Percentiles rank a stretch among this genome's conserved stretches.
phyloP scores from a whole-genome alignment of 2,888 invertebrate species.

The Carpatolechia fugitivella region DNA sequence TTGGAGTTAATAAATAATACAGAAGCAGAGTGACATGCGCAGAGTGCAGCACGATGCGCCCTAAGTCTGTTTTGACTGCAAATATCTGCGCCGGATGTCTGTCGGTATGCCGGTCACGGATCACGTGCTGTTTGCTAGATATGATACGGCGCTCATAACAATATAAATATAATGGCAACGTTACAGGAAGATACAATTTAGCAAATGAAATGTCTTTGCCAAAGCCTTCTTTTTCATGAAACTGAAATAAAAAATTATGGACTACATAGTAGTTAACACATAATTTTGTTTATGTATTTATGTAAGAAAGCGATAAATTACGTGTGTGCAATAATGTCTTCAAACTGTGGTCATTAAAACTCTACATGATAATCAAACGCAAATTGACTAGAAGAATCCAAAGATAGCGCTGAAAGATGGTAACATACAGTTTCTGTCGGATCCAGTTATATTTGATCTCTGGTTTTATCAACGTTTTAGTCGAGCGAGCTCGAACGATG shows the following conservation, averaged over 20 bases:
- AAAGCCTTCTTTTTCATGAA: too few species aligned
- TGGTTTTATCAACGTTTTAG: constrained; percentile 40
- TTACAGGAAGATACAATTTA: background rate
- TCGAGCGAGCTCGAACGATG: constrained; percentile 35
- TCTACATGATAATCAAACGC: too few species aligned
- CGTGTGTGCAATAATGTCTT: background rate
- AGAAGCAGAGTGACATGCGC: constrained; percentile 72
- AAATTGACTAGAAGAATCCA: too few species aligned
- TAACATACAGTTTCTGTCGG: background rate
- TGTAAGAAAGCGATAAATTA: too few species aligned
- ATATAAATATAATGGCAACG: background rate
- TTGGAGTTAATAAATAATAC: constrained; percentile 79
- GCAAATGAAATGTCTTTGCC: too few species aligned
- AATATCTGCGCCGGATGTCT: constrained; percentile 68
- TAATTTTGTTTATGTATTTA: too few species aligned
- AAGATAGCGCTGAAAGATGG: too few species aligned
- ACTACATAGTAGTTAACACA: too few species aligned
- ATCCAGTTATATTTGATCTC: background rate
- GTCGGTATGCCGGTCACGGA: constrained; percentile 12
- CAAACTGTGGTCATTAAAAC: background rate
- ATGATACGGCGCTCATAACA: background rate
- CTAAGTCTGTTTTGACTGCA: constrained; percentile 75
- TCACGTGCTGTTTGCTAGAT: constrained; percentile 10
- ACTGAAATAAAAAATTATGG: background rate
- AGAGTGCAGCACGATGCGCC: constrained; percentile 57